phyloP scores from a whole-genome alignment of 2,113 vertebrate species.

The Cyanoramphus novaezelandiae region DNA sequence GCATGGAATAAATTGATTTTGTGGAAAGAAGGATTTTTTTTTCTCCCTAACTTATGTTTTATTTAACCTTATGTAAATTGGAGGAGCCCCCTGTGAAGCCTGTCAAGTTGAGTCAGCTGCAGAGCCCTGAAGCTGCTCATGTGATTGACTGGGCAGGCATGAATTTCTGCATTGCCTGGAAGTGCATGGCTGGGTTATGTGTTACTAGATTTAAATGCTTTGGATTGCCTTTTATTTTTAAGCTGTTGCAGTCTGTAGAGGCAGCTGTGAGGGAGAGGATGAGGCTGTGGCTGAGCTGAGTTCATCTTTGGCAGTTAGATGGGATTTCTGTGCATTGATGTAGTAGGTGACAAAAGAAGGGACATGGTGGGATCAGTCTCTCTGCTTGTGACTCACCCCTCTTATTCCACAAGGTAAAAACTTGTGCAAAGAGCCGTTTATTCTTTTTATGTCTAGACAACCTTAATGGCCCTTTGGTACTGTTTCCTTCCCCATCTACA shows the following conservation, averaged over 20 bases:
- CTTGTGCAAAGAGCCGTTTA: background rate
- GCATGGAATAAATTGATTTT: background rate
- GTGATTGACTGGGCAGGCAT: fast-evolving
- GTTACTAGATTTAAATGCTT: background rate
- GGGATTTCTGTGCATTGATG: background rate
- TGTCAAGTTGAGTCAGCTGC: background rate
- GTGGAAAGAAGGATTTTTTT: background rate
- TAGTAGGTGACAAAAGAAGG: background rate
- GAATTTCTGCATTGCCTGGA: background rate
- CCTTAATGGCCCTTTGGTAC: background rate
- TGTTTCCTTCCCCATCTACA: background rate
- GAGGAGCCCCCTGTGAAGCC: background rate
- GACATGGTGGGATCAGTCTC: background rate
- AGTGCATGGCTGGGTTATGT: background rate
- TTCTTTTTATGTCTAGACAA: background rate
- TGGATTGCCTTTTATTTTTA: background rate
- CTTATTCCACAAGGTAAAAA: background rate
- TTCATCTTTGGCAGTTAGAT: background rate
- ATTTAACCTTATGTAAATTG: background rate
- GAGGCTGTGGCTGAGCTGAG: background rate
- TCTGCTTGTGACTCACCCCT: background rate
- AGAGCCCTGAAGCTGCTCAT: background rate
- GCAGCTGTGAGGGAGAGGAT: background rate
- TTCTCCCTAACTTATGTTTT: background rate
- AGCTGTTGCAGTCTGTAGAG: background rate